Evolutionary conservation across 2,888 invertebrate species (phyloP).

Genomic region (Drosophila flavopinicola): DNA sequence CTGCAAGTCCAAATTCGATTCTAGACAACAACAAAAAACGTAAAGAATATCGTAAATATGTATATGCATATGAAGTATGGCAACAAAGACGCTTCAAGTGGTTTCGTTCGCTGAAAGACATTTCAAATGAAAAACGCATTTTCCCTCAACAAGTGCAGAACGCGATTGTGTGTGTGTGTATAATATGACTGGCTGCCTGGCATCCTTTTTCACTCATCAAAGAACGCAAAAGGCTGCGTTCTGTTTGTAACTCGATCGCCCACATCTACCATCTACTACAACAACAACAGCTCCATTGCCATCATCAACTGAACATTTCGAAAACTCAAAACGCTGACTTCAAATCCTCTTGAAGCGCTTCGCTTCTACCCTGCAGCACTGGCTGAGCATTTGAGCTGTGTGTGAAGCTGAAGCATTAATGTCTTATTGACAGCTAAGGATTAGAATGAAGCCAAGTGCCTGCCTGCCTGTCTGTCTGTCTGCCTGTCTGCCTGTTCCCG

Average conservation of each 20-base stretch:
- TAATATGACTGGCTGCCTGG: conserved; percentile 30
- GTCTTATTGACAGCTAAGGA: conserved; percentile 76
- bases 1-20: conserved; percentile 60
- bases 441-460: conserved; percentile 72
- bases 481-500: background rate
- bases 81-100: conserved; percentile 26
- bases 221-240: conserved; percentile 36
- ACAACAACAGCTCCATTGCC: conserved; percentile 4
- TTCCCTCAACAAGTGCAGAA: conserved; percentile 53
- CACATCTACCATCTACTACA: conserved; percentile 22
- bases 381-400: conserved; percentile 49
- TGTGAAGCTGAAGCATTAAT: conserved; percentile 68
- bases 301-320: conserved; percentile 22
- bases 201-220: conserved; percentile 71
- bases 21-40: conserved; percentile 35
- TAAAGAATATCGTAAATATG: conserved; percentile 53
- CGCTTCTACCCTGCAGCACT: conserved; percentile 9
- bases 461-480: conserved; percentile 37
- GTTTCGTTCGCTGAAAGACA: conserved; percentile 18
- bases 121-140: conserved; percentile 11
- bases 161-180: conserved; percentile 8
- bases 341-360: conserved; percentile 39
- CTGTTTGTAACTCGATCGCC: conserved; percentile 66
- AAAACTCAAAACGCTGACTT: conserved; percentile 18
- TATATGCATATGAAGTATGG: conserved; percentile 12